Percentiles rank a stretch among this genome's conserved stretches.
These are phyloP conservation scores for Chrysaora quinquecirrha DNA, from an alignment of 30 jellyfish, hydroid and myxozoan species.

Conservation along the genomic window DNA sequence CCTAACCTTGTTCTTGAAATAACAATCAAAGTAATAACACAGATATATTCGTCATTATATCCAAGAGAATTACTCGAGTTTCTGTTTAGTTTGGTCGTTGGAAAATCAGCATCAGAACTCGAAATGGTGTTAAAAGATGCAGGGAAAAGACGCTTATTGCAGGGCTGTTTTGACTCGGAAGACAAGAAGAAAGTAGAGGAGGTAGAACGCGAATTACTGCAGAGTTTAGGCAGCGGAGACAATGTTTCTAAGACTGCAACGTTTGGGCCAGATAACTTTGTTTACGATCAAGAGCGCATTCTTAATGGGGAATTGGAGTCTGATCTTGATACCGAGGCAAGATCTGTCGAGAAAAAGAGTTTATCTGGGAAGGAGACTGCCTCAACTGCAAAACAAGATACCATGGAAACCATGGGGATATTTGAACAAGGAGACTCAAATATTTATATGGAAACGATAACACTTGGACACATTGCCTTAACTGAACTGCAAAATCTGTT, in stretches of 20 bases:
- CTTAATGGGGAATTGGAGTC: neutral
- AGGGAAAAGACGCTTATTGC: neutral
- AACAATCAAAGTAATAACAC: slow-evolving; percentile 16
- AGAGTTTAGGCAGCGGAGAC: neutral
- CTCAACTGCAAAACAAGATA: neutral
- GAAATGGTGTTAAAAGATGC: neutral
- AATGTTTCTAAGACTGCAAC: neutral
- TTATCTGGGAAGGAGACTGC: too few species aligned
- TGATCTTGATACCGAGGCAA: neutral
- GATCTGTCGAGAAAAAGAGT: neutral
- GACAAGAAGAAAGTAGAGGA: neutral
- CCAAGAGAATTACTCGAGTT: neutral
- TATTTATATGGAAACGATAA: slow-evolving; percentile 31
- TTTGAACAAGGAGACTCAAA: slow-evolving; percentile 57
- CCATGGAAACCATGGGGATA: slow-evolving; percentile 2
- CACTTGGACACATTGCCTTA: slow-evolving; percentile 51
- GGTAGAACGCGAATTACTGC: too few species aligned
- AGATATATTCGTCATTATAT: neutral
- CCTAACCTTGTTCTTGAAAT: slow-evolving; percentile 43
- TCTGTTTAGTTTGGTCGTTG: neutral
- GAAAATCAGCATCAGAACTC: neutral
- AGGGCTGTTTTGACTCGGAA: neutral
- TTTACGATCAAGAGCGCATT: neutral
- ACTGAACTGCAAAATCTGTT: slow-evolving; percentile 47
- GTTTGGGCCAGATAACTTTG: neutral